Evolutionary conservation across 1,140 invertebrate species (phyloP), one percentile per base, ranked within the genome.

Genomic region (Sarcophaga peregrina): DNA sequence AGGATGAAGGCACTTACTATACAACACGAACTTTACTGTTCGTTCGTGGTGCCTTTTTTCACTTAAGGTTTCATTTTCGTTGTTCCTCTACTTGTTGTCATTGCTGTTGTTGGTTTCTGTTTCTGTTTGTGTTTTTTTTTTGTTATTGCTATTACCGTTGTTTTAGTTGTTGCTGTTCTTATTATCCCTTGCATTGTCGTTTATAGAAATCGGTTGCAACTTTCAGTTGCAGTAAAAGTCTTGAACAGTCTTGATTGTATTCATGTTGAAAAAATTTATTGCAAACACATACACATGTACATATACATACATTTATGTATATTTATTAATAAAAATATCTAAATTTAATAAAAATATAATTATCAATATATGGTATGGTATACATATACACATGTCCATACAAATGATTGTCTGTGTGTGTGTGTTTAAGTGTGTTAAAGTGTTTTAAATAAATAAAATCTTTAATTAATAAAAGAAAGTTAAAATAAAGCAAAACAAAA

Each of bases 151-250:
- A 37, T 37, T 37, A 37, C 25, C 25, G 25, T 37, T 37, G 25
- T 37, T 37, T 37, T 37, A 37, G 25, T 37, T 37, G 25, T 37
- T 37, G 25, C 25, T 37, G 25, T 58, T 68, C 20, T 15, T 62
- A 17, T 62, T 68, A 20, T 68, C 17, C 20, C 20, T 68, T 68
- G 62, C 62, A 68, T 68, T 68, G 62, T n/a, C 62, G n/a, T 68
- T 68, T 68, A 20, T 68, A 20, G 6, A 68, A 68, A 9, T 68
- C 10, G 62, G 62, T 68, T 68, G 62, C 62, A 68, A 68, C 62
- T 17, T 68, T 68, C 20, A 68, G 62, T 68, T 68, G 62, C 62
- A 68, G 62, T 68, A 68, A 17, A 68, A 68, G 62, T 68, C 62
- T 68, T 68, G 62, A 68, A 20, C 62, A 68, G 20, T n/a, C 17